These are phyloP conservation scores for Cheilosia vernalis DNA, from an alignment of 2,888 invertebrate species.

Conservation along the genomic window DNA sequence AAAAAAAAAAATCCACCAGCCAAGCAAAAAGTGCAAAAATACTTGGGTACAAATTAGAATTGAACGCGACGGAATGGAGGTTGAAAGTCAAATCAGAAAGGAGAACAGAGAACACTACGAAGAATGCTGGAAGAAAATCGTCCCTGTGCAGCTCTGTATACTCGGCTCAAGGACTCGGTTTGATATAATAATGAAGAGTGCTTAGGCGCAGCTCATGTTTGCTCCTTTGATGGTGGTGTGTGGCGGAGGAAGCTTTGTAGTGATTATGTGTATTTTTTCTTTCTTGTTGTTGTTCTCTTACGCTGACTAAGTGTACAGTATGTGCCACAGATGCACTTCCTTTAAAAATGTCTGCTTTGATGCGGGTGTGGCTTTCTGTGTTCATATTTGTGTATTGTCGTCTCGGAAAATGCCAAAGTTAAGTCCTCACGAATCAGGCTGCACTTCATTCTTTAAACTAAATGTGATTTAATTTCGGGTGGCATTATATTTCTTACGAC, in stretches of 20 bases:
- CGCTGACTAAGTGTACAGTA: slow-evolving; percentile 5
- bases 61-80: slow-evolving; percentile 59
- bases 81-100: slow-evolving; percentile 62
- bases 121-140: slow-evolving; percentile 21
- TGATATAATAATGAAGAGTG: slow-evolving; percentile 75
- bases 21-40: slow-evolving; percentile 24
- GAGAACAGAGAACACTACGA: slow-evolving; percentile 9
- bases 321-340: neutral
- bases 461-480: slow-evolving; percentile 54
- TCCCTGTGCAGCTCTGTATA: slow-evolving; percentile 43
- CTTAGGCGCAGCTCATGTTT: slow-evolving; percentile 69
- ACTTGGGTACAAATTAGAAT: slow-evolving; percentile 44
- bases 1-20: slow-evolving; percentile 7
- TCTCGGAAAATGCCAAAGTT: slow-evolving; percentile 43
- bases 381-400: neutral
- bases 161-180: slow-evolving; percentile 65
- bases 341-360: slow-evolving; percentile 37
- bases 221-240: slow-evolving; percentile 45
- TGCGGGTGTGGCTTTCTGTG: neutral
- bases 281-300: neutral
- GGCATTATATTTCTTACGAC: slow-evolving; percentile 3
- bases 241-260: slow-evolving; percentile 48
- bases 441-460: slow-evolving; percentile 58
- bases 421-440: slow-evolving; percentile 58
- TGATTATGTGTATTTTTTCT: slow-evolving; percentile 36